Percentiles rank a stretch among this genome's conserved stretches.
Conservation (phyloP, 2,113 vertebrate genomes). For the Ameiurus melas region DNA sequence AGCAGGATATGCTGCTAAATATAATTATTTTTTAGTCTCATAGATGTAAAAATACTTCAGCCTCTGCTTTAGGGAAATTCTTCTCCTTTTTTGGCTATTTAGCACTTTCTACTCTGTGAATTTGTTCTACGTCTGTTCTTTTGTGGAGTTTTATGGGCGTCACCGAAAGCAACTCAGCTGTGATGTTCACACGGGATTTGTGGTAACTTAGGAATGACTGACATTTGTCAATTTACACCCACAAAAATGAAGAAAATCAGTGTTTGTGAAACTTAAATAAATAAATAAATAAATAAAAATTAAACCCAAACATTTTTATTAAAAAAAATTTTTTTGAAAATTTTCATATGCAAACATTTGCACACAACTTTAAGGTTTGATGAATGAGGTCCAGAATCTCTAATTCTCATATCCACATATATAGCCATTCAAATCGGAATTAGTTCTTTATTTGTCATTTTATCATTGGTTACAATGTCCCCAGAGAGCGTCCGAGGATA, state of each 20-base stretch:
- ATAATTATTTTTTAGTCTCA: background rate
- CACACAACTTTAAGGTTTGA: background rate
- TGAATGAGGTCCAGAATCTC: background rate
- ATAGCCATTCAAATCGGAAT: background rate
- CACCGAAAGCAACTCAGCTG: background rate
- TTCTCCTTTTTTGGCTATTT: background rate
- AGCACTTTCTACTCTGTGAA: too few species aligned
- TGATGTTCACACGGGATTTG: background rate
- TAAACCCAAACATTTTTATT: too few species aligned
- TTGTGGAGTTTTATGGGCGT: background rate
- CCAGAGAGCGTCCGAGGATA: constrained; percentile 86
- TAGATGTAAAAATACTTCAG: background rate
- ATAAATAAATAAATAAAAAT: too few species aligned
- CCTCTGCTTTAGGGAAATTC: background rate
- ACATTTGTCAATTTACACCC: background rate
- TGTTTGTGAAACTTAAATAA: background rate
- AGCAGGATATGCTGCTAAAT: background rate
- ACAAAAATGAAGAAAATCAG: background rate
- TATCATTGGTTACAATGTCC: background rate
- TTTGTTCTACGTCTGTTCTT: too few species aligned
- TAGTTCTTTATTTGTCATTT: background rate
- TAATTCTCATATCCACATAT: background rate
- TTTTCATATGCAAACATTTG: background rate
- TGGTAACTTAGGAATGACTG: background rate
- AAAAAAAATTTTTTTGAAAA: too few species aligned